A percentile compares a stretch with the other conserved stretches of the same genome.
phyloP scores from a whole-genome alignment of 2,888 invertebrate species.

The Alsophila aescularia region DNA sequence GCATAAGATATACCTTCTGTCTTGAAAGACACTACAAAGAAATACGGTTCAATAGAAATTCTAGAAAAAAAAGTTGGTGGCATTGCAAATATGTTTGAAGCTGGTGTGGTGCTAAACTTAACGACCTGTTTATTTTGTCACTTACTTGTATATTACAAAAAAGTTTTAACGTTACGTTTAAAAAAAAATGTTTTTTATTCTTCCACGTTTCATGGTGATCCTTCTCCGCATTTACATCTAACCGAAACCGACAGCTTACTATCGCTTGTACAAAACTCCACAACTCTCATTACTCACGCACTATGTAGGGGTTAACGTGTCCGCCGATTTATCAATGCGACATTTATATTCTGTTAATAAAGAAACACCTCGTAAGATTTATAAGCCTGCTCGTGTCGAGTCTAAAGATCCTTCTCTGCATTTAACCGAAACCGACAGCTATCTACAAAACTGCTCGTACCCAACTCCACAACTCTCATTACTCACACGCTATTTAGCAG shows the following conservation, averaged over 20 bases:
- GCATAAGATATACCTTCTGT: no score
- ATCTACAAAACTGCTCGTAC: constrained; percentile 38
- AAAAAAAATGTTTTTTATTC: no score
- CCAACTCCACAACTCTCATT: constrained; percentile 41
- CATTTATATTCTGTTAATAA: constrained; percentile 80
- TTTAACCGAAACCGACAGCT: constrained; percentile 33
- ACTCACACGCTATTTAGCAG: constrained; percentile 82
- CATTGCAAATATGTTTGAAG: no score
- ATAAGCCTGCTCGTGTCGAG: neutral
- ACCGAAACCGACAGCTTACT: constrained; percentile 30
- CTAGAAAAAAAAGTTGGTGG: no score
- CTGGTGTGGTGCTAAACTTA: no score
- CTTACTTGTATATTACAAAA: no score
- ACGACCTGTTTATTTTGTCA: no score
- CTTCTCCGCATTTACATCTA: constrained; percentile 42
- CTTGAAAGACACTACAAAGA: no score
- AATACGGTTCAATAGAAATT: no score
- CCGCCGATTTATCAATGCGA: constrained; percentile 78
- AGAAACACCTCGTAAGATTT: no score
- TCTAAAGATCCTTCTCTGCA: constrained; percentile 24
- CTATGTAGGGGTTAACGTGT: constrained; percentile 79
- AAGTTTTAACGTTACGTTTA: no score
- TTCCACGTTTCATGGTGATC: no score
- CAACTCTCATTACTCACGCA: constrained; percentile 68
- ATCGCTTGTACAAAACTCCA: constrained; percentile 28